Evolutionary conservation across 1,140 invertebrate species (phyloP).

Genomic region (Conopomorpha cramerella): DNA sequence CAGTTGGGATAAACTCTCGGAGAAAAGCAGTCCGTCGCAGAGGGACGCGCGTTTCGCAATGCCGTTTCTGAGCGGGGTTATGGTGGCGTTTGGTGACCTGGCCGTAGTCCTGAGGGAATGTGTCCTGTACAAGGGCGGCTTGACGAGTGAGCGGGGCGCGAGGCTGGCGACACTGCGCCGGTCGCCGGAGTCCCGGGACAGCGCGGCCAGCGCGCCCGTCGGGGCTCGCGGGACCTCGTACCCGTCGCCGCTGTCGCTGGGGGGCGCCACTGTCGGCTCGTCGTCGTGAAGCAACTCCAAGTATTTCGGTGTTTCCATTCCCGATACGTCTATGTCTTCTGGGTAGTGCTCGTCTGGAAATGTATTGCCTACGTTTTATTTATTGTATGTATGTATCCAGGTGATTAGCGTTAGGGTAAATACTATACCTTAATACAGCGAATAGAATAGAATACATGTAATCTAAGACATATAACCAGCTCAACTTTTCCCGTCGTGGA

Average conservation of each 20-base stretch:
- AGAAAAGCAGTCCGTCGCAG: slow-evolving; percentile 20
- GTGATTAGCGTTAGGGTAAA: no score
- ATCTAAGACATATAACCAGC: no score
- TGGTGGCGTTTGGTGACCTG: slow-evolving; percentile 39
- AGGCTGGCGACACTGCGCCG: slow-evolving; percentile 42
- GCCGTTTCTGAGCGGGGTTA: slow-evolving; percentile 33
- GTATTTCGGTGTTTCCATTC: slow-evolving; percentile 62
- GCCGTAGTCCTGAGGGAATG: slow-evolving; percentile 24
- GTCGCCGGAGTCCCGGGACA: slow-evolving; percentile 24
- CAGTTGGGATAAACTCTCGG: no score
- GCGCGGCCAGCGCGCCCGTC: slow-evolving; percentile 15
- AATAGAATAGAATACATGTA: no score
- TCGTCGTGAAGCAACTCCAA: slow-evolving; percentile 62
- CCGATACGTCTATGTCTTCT: slow-evolving; percentile 31
- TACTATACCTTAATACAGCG: no score
- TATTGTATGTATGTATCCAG: no score
- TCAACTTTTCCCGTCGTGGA: no score
- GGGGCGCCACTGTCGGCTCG: no score
- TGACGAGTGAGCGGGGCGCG: slow-evolving; percentile 30
- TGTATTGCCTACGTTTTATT: neutral
- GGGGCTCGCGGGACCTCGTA: slow-evolving; percentile 64
- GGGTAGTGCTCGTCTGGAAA: slow-evolving; percentile 41
- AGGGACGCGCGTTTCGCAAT: slow-evolving; percentile 29
- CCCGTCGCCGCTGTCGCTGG: slow-evolving; percentile 50
- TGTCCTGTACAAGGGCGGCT: slow-evolving; percentile 24